phyloP scores from a whole-genome alignment of 2,888 invertebrate genomes.

The Harmothoe impar region DNA sequence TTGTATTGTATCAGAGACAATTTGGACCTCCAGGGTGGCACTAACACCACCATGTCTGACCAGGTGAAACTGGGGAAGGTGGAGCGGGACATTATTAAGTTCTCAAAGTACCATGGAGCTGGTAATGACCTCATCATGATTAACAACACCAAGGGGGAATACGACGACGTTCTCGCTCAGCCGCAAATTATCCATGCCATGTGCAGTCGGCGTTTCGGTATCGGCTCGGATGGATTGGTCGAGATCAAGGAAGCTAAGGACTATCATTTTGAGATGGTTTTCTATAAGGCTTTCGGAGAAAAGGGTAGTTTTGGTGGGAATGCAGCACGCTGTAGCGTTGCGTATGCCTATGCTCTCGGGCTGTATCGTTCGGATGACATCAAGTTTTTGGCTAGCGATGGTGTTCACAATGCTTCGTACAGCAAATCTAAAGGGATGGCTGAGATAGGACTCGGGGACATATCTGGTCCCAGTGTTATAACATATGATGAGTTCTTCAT shows the following conservation, averaged over 20 bases:
- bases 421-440: background rate
- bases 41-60: background rate
- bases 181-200: conserved; percentile 54
- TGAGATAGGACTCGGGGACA: conserved; percentile 15
- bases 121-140: conserved; percentile 73
- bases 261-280: conserved; percentile 67
- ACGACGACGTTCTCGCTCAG: conserved; percentile 40
- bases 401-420: conserved; percentile 20
- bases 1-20: too few species aligned
- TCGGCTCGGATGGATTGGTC: conserved; percentile 72
- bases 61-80: background rate
- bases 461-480: background rate
- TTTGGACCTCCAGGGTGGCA: too few species aligned
- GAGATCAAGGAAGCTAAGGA: background rate
- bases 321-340: conserved; percentile 72
- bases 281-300: conserved; percentile 71
- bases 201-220: conserved; percentile 71
- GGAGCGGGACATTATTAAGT: conserved; percentile 49
- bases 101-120: conserved; percentile 73
- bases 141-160: conserved; percentile 65
- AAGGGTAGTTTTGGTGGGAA: conserved; percentile 73
- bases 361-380: conserved; percentile 57
- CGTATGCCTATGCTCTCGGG: conserved; percentile 68
- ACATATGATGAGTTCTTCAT: conserved; percentile 69
- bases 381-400: conserved; percentile 21